Evolutionary conservation across 2,797 vertebrate genomes (phyloP), one percentile per base, ranked within the genome.

Genomic region (Streptopelia turtur): DNA sequence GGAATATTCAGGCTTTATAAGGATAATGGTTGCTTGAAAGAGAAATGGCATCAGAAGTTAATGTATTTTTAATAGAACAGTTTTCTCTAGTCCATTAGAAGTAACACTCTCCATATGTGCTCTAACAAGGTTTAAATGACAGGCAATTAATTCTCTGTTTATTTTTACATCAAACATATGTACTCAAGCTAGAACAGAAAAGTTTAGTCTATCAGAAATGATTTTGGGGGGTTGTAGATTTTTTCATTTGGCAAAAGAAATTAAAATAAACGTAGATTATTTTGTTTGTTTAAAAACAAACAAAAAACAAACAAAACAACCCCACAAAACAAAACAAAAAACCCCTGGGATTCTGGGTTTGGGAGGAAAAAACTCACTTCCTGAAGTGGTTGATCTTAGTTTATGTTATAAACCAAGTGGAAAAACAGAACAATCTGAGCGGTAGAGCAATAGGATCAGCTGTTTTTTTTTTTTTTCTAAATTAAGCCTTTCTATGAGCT

Each of bases 311-410:
- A 45, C 41, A 45, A 45, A 45, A 18, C 18, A 45, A 20, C 18
- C 9, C 43, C 18, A 45, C 43, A 45, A 45, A 45, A 45, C 43
- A 45, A 45, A 45, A 45, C 43, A 45, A 45, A 45, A 45, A 45
- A 45, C 8, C 43, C 43, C 43, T 45, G 43, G 45, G 15, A 41
- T 23, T 80, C 70, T 78, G 71, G 60, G 53, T 85, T 83, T 23
- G 20, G 13, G 77, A 95, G 66, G 66, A 69, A 90, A 90, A 95
- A 90, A 82, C 4, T 14, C 55, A 80, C 43, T 89, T 96, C 85
- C 90, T 94, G 90, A 88, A 87, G 60, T 82, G 88, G 83, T 94
- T 90, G 96, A 94, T 94, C 60, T 88, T 80, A 56, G 95, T 79
- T 75, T 30, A 53, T 89, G 52, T 74, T 91, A 87, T 74, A 90